phyloP scores from a whole-genome alignment of 2,797 vertebrate genomes.

The Pseudocheirus occidentalis region DNA sequence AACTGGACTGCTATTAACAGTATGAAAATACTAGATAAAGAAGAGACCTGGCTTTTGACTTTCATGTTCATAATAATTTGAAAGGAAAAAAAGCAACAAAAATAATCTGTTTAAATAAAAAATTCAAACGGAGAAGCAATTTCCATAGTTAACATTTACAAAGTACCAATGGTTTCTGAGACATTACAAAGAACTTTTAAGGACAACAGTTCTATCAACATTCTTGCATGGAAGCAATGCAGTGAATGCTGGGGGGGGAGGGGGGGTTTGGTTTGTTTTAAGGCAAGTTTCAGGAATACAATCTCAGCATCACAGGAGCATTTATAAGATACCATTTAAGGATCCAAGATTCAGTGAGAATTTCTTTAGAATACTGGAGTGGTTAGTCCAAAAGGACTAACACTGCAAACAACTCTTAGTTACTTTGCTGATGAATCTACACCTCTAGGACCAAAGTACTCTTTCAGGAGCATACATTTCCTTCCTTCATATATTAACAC shows the following conservation, averaged over 20 bases:
- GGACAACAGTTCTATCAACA: neutral
- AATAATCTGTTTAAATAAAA: conserved; percentile 5
- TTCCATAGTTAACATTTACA: conserved; percentile 15
- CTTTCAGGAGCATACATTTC: conserved; percentile 17
- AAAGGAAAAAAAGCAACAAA: neutral
- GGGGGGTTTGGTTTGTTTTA: neutral
- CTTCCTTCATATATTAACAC: conserved; percentile 1
- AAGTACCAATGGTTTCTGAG: neutral
- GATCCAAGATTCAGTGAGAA: conserved; percentile 11
- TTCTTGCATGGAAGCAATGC: neutral
- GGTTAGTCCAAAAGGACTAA: conserved; percentile 2
- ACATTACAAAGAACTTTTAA: neutral
- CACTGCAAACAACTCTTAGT: neutral
- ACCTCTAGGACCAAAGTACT: neutral
- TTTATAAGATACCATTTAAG: neutral
- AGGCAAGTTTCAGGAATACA: neutral
- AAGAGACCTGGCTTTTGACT: neutral
- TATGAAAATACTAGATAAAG: neutral
- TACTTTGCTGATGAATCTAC: neutral
- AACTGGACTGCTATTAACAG: neutral
- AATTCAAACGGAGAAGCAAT: neutral
- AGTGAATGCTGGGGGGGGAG: neutral
- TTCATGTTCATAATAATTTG: conserved; percentile 3
- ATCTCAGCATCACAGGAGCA: conserved; percentile 9
- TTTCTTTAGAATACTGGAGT: neutral